Base-by-base conservation (phyloP, 2,797 vertebrate genomes). In the Staurois parvus region DNA sequence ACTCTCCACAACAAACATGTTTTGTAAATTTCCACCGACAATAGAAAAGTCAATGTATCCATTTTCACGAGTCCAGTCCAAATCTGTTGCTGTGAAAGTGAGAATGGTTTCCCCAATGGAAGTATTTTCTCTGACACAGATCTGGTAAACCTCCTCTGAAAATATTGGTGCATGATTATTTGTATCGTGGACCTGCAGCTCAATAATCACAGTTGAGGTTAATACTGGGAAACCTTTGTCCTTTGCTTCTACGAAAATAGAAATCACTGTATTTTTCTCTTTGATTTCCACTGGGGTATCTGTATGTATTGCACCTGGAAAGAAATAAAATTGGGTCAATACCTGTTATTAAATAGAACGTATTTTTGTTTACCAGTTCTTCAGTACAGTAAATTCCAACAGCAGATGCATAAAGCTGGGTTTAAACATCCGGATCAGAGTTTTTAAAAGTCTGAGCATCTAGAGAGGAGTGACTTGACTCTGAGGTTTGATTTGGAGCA, bases 221-320 rank as follows among this genome's bases (percentile, higher is more conserved):
- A 93, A 92, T 21, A 91, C 48, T 0, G 97, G 97, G 86, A 91
- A 91, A 48, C 97, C 97, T 75, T 91, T 89, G 75, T 99, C 97
- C 30, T 75, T 90, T 26, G 97, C 97, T 91, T 99, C 97, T 59
- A 98, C 92, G 34, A 97, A 91, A 40, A 99, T 91, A 64, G 86
- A 94, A 88, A 97, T 40, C 42, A 88, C 32, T 78, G 95, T 93
- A 88, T 79, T 90, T 69, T 92, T 93, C 77, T 93, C 90, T 84
- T 94, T 86, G 68, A 90, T 87, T 62, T 89, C 92, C 72, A 96
- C 24, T 32, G 95, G 91, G 67, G 90, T 93, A 4, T 77, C 93
- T 73, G 94, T 93, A 80, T 95, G 97, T 90, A 99, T 75, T 2
- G 96, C 96, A 67, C 97, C 98, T 99, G 88, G 26, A 95, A 94